Base-by-base conservation (phyloP, 2,888 invertebrate genomes). In the Hanleya hanleyi region DNA sequence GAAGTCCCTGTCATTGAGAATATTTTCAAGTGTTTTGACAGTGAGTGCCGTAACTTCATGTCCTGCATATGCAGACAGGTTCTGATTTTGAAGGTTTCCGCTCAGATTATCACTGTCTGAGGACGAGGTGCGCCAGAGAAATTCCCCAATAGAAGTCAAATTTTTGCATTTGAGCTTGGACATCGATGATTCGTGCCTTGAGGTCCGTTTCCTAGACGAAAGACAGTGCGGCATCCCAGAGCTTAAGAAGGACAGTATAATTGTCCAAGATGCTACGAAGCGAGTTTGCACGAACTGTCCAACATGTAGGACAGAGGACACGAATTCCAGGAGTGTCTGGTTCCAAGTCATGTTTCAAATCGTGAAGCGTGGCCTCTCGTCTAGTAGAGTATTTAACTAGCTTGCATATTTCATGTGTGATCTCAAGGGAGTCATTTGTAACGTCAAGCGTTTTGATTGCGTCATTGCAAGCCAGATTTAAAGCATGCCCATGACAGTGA, bases 401-500 rank as follows among this genome's bases (percentile, higher is more conserved):
- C 26, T 77, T 80, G 7, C 73, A 66, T 29, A 79, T 79, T 61
- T 80, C 78, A 32, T 67, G 12, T 4, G 71, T 66, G 22, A 68
- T 75, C 37, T 78, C 81, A 35, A 78, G n/a, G 2, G 75, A 22
- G 49, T 78, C 75, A 18, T 71, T 35, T 37, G 71, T 57, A 6
- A 70, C n/a, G 51, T 76, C 74, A 9, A 47, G 49, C 1, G 35
- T 6, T 41, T 76, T 73, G 32, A 77, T 70, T 6, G 76, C 50
- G 50, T 77, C 77, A 18, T 65, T 57, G 36, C 61, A 64, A 22
- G 76, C 75, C n/a, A 80, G 67, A 36, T 75, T 72, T n/a, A 77
- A 61, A n/a, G 73, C 66, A 71, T 80, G 77, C 0, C 74, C 74
- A 65, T 78, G 74, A 47, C 78, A 79, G 33, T 78, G 79, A 4